Evolutionary conservation across 2,888 invertebrate species (phyloP).

Genomic region (Hyposoter didymator): DNA sequence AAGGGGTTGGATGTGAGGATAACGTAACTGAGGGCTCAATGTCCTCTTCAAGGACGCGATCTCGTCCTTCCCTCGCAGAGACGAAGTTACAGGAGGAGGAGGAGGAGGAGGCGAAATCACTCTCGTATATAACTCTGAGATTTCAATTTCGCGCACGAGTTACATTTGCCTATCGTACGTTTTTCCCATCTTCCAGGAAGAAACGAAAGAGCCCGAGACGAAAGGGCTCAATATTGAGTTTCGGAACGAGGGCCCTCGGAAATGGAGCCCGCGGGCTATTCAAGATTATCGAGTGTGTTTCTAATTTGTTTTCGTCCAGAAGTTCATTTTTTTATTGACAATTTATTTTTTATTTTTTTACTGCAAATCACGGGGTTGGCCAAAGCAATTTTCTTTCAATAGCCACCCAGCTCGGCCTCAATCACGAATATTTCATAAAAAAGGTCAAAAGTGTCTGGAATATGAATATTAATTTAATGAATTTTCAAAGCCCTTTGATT

Average conservation of each 20-base stretch:
- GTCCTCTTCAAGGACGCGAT: conserved; percentile 36
- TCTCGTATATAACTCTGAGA: conserved; percentile 45
- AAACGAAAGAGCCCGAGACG: not conserved
- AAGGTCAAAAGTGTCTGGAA: not conserved
- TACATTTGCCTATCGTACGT: conserved; percentile 60
- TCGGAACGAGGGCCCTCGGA: conserved; percentile 19
- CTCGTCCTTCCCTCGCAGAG: conserved; percentile 5
- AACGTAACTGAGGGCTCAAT: conserved; percentile 27
- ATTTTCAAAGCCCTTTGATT: conserved; percentile 56
- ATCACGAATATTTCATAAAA: not conserved
- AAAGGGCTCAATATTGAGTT: conserved; percentile 56
- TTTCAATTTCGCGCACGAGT: conserved; percentile 68
- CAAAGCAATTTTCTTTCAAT: not conserved
- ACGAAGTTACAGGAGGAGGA: not conserved
- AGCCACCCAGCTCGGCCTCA: not conserved
- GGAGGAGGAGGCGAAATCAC: conserved; percentile 34
- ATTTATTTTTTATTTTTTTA: not conserved
- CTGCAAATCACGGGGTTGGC: not conserved
- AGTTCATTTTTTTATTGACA: not conserved
- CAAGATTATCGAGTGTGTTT: not conserved
- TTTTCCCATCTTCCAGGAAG: conserved; percentile 38
- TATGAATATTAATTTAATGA: conserved; percentile 12
- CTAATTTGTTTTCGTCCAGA: not conserved
- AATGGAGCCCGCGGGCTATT: conserved; percentile 42
- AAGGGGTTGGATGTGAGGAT: conserved; percentile 4